Percentiles rank a stretch among this genome's conserved stretches.
Evolutionary conservation across 2,888 invertebrate genomes (phyloP).

Genomic region (Agrilus biguttatus): DNA sequence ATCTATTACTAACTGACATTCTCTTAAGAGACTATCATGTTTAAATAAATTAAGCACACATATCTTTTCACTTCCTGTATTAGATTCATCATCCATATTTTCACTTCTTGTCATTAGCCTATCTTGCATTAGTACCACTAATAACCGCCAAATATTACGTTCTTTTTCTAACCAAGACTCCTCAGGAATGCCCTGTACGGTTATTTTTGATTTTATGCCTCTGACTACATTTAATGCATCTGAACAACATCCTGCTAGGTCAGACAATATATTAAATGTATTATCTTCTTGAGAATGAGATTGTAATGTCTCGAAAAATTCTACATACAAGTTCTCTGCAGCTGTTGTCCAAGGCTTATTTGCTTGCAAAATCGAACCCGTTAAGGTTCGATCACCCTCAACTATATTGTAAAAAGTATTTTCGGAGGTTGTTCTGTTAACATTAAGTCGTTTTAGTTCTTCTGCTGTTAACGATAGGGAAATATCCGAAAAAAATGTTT

Average conservation of each 20-base stretch:
- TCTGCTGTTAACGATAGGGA: too few species aligned
- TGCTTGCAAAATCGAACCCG: constrained; percentile 21
- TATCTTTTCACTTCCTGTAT: constrained; percentile 41
- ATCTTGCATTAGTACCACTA: constrained; percentile 72
- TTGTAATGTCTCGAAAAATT: constrained; percentile 28
- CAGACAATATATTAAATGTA: constrained; percentile 23
- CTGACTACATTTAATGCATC: constrained; percentile 26
- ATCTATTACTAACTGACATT: constrained; percentile 76
- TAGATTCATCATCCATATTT: constrained; percentile 14
- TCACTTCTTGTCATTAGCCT: constrained; percentile 37
- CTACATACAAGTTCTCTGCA: constrained; percentile 25
- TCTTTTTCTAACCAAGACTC: constrained; percentile 59
- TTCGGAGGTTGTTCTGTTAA: constrained; percentile 6
- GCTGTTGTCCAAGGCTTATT: constrained; percentile 24
- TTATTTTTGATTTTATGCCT: constrained; percentile 25
- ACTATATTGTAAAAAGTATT: constrained; percentile 8
- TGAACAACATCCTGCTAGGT: constrained; percentile 27
- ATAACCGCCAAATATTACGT: constrained; percentile 75
- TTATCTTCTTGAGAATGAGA: constrained; percentile 22
- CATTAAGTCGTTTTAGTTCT: neutral
- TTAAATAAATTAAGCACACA: constrained; percentile 43
- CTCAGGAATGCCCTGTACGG: constrained; percentile 15
- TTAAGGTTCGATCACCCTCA: constrained; percentile 17
- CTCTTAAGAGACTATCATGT: constrained; percentile 39
- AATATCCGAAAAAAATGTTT: too few species aligned